Percentiles rank a stretch among this genome's conserved stretches.
phyloP scores from a whole-genome alignment of 2,888 invertebrate genomes.

The Agrochola circellaris region DNA sequence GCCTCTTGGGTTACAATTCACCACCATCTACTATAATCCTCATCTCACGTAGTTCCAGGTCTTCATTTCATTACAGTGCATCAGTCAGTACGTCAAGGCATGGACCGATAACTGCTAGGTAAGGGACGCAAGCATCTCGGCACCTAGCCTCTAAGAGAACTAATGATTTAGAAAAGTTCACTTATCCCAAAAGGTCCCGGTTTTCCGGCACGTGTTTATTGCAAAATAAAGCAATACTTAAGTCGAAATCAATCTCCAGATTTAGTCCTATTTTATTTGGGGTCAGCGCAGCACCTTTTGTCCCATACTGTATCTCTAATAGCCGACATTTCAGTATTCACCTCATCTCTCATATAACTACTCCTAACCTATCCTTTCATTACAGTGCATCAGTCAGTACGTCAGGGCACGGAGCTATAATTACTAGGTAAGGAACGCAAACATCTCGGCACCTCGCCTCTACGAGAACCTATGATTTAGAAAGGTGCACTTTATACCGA shows the following conservation, averaged over 20 bases:
- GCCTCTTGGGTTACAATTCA: neutral
- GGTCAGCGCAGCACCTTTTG: neutral
- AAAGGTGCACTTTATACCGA: slow-evolving; percentile 66
- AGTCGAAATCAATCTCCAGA: neutral
- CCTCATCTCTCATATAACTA: neutral
- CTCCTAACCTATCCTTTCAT: neutral
- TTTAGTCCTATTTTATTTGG: neutral
- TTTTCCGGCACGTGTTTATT: slow-evolving; percentile 1
- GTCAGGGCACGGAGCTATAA: slow-evolving; percentile 34
- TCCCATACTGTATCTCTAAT: neutral
- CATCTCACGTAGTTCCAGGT: neutral
- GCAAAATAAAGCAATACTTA: neutral
- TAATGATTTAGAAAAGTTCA: slow-evolving; percentile 72
- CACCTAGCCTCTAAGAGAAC: slow-evolving; percentile 46
- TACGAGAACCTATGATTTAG: slow-evolving; percentile 71
- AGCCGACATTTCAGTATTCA: neutral
- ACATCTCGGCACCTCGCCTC: neutral
- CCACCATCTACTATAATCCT: neutral
- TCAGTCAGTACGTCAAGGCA: slow-evolving; percentile 21
- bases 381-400: slow-evolving; percentile 13
- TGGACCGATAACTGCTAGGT: slow-evolving; percentile 35
- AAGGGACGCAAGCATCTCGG: neutral
- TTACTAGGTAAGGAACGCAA: slow-evolving; percentile 19
- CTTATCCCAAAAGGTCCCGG: slow-evolving; percentile 47
- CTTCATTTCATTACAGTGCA: slow-evolving; percentile 2